Conservation (phyloP, 2,888 invertebrate genomes). For the Phragmatobia fuliginosa region DNA sequence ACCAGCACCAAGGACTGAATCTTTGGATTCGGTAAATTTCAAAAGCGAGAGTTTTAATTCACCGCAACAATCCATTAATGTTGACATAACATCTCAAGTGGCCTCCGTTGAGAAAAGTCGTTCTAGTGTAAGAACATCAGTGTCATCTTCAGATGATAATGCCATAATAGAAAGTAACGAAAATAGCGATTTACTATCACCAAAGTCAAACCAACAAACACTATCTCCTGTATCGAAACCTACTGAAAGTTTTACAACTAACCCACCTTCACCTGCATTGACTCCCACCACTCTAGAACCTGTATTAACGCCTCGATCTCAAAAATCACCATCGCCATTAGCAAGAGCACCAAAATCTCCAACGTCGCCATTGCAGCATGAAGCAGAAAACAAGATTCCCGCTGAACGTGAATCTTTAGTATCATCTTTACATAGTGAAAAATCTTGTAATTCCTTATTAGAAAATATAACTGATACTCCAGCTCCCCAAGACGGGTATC, state of each 20-base stretch:
- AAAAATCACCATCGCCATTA: conserved; percentile 75
- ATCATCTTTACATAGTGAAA: conserved; percentile 61
- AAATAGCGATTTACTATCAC: conserved; percentile 50
- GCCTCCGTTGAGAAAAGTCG: conserved; percentile 59
- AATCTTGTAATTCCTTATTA: conserved; percentile 35
- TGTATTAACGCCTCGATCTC: conserved; percentile 58
- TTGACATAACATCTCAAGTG: conserved; percentile 52
- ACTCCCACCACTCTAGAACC: conserved; percentile 56
- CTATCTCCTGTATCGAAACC: conserved; percentile 57
- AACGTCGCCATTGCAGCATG: conserved; percentile 57
- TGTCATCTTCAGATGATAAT: conserved; percentile 64
- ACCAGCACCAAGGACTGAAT: conserved; percentile 66
- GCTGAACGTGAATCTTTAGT: conserved; percentile 55
- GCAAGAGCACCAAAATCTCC: conserved; percentile 67
- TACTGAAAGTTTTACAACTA: conserved; percentile 64
- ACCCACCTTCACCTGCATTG: conserved; percentile 52
- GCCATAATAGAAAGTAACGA: conserved; percentile 52
- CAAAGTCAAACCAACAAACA: conserved; percentile 55
- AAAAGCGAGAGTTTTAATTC: conserved; percentile 68
- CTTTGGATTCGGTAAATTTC: conserved; percentile 58
- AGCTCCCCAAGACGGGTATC: conserved; percentile 38
- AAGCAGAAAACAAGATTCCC: conserved; percentile 52
- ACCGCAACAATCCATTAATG: conserved; percentile 55
- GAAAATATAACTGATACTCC: conserved; percentile 55
- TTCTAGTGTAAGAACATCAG: conserved; percentile 59